Evolutionary conservation across 2,888 invertebrate genomes (phyloP), one percentile per base, ranked within the genome.

Genomic region (Allygus modestus): DNA sequence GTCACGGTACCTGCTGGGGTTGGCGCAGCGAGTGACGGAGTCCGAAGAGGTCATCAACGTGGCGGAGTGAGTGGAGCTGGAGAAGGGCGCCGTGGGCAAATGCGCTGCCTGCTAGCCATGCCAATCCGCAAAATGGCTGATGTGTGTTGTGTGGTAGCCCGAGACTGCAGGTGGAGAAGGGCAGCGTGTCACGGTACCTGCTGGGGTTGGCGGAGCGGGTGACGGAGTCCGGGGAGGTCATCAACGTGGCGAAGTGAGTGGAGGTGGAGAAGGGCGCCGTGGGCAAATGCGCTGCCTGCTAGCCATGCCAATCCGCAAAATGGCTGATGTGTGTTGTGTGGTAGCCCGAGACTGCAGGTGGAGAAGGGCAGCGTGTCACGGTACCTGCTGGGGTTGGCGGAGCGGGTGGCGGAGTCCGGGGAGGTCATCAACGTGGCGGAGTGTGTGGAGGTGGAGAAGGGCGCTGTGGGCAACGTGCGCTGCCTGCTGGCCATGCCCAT

Each of bases 401-500:
- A 92, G 88, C 89, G 91, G 84, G 92, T 92, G 46, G 91, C 91
- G 5, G 89, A 90, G 23, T 91, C 91, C 0, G 92, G 92, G 17
- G 91, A 92, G 85, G 91, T 92, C 0, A 89, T 92, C 81, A 92
- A 92, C 88, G 91, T 92, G 31, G 90, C 91, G 0, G 92, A 92
- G 84, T 90, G 90, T 61, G 88, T 91, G 2, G 90, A 91, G 83
- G 89, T 90, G 71, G 90, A 90, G 84, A 89, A 89, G 83, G 89
- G 89, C 0, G 88, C 89, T 41, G 90, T 90, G 2, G 89, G 90
- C 58, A 90, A 90, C 87, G 89, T 91, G 4, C 89, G 90, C 65
- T 91, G 91, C 17, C 88, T 92, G 4, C 88, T 92, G 33, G 92
- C 92, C 37, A 92, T 92, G 90, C 92, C 92, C 17, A 91, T 92